Evolutionary conservation across 2,888 invertebrate genomes (phyloP), one percentile per base, ranked within the genome.

Genomic region (Serrognathus titanus): DNA sequence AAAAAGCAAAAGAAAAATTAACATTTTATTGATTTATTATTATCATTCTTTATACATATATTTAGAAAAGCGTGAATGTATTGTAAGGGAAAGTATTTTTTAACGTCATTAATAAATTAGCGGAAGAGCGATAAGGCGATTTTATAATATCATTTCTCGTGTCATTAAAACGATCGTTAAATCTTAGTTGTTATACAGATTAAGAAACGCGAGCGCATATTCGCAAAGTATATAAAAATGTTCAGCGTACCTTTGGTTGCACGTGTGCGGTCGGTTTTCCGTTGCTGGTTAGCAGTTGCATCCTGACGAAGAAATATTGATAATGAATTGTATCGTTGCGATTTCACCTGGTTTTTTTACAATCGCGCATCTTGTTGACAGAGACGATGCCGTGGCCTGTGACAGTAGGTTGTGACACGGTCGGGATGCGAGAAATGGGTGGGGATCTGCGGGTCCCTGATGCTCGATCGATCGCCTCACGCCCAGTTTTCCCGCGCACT

Each of bases 401-500:
- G 70, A 71, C 73, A 71, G 71, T 70, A 66, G 69, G 71, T 71
- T 70, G 71, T 69, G 71, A 70, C 71, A 71, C 67, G 66, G 70
- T 67, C 69, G 69, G 68, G 71, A 65, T 65, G 63, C 65, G 51
- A 59, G 58, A 59, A 67, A 69, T 67, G 69, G 74, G 71, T 70
- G 73, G 70, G 69, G 70, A 69, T 67, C 62, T 55, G 66, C 66
- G 66, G 66, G 71, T 70, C 72, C 71, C 71, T 71, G 71, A 71
- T 70, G 73, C 74, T 74, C 73, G 66, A 74, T 74, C 74, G 74
- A 74, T 74, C 73, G 69, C 66, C 56, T 57, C 59, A 64, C 64
- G 64, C 64, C 64, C 64, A 71, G 73, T 72, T 74, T 75, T 74
- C 72, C 74, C 74, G 74, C 74, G 73, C 74, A 72, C 66, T 59